Evolutionary conservation across 2,113 vertebrate species (phyloP).

Genomic region (Bettongia penicillata): DNA sequence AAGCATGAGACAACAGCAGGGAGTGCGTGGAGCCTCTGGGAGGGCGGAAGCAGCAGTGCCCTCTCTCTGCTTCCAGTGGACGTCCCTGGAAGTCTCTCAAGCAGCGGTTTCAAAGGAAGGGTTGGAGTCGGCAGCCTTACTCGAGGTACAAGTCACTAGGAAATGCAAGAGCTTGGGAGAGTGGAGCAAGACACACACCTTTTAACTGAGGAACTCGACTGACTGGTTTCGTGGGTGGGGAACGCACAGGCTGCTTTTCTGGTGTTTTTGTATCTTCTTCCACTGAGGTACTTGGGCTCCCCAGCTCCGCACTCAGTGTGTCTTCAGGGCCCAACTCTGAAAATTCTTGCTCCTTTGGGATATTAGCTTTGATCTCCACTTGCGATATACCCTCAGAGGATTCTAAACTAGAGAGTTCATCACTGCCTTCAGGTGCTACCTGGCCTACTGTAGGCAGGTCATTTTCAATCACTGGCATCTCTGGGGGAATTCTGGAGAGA

Average conservation of each 20-base stretch:
- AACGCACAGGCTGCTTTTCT: conserved; percentile 63
- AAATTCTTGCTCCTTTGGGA: conserved; percentile 47
- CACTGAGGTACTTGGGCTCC: conserved; percentile 13
- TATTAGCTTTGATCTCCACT: conserved; percentile 67
- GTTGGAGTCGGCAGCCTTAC: conserved; percentile 66
- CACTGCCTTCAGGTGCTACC: neutral
- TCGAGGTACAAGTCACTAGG: conserved; percentile 18
- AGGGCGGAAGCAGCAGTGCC: conserved; percentile 7
- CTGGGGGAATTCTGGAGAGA: conserved; percentile 49
- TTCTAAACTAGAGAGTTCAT: neutral
- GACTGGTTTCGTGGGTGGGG: conserved; percentile 62
- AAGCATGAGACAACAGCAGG: conserved; percentile 26
- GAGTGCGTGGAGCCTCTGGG: neutral
- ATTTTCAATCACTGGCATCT: conserved; percentile 34
- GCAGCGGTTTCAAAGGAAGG: conserved; percentile 64
- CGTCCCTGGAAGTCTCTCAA: conserved; percentile 59
- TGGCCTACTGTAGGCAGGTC: neutral
- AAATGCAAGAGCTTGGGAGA: neutral
- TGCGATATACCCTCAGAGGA: conserved; percentile 66
- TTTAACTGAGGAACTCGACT: conserved; percentile 83
- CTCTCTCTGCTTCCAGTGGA: conserved; percentile 27
- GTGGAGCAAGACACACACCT: conserved; percentile 83
- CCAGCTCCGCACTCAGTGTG: neutral
- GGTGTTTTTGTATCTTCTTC: neutral
- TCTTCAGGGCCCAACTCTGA: conserved; percentile 29